A percentile compares a stretch with the other conserved stretches of the same genome.
phyloP scores from a whole-genome alignment of 1,140 invertebrate species.

The Brachystomella parvula region DNA sequence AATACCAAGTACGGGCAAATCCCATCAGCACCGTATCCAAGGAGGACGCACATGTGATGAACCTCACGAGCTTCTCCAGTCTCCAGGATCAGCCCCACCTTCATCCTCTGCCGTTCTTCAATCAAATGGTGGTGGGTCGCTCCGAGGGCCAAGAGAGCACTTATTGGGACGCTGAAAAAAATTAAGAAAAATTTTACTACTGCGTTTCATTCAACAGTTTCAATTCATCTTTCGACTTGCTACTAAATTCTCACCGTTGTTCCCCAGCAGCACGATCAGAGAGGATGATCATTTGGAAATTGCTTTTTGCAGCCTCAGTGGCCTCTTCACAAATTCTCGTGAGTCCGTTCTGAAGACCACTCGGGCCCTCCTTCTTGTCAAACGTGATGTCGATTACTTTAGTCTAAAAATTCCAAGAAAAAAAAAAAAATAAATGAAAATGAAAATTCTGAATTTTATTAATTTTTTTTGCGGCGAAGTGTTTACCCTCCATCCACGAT shows the following conservation, averaged over 20 bases:
- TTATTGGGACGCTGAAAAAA: slow-evolving; percentile 60
- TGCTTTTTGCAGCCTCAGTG: slow-evolving; percentile 63
- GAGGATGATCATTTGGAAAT: slow-evolving; percentile 79
- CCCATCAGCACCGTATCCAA: slow-evolving; percentile 86
- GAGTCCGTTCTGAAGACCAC: slow-evolving; percentile 68
- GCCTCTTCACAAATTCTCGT: slow-evolving; percentile 74
- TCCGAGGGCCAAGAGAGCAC: slow-evolving; percentile 77
- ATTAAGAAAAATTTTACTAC: neutral
- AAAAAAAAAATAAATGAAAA: slow-evolving; percentile 9
- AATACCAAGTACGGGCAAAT: slow-evolving; percentile 96
- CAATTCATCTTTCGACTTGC: neutral
- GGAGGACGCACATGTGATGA: slow-evolving; percentile 28
- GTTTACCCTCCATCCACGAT: slow-evolving; percentile 76
- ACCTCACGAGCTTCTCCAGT: slow-evolving; percentile 74
- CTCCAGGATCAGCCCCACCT: slow-evolving; percentile 86
- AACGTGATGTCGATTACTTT: slow-evolving; percentile 87
- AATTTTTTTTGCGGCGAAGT: neutral
- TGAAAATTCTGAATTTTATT: neutral
- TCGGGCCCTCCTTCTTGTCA: slow-evolving; percentile 58
- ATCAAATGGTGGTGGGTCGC: slow-evolving; percentile 94
- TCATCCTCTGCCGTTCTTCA: slow-evolving; percentile 89
- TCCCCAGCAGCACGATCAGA: slow-evolving; percentile 72
- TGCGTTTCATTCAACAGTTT: neutral
- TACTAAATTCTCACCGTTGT: slow-evolving; percentile 45
- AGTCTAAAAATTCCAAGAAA: slow-evolving; percentile 46